Evolutionary conservation across 2,797 vertebrate genomes (phyloP), one percentile per base, ranked within the genome.

Genomic region (Apogon talboti): DNA sequence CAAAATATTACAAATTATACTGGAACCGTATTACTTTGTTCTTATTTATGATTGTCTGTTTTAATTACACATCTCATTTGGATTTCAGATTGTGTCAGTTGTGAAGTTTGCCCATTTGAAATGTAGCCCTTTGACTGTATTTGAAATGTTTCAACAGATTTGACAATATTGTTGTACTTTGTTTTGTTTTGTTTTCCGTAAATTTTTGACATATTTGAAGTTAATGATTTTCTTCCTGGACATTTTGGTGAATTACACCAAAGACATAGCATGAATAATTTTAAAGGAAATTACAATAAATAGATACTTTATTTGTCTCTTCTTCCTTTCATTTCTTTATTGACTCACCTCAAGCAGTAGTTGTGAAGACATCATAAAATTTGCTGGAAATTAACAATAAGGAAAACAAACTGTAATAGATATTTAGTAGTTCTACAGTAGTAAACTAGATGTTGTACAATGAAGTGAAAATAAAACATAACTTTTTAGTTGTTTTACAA

Each of bases 51-150:
- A 57, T 69, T 71, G 83, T 86, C 81, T 73, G 6, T 85, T 82
- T 81, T 73, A 83, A 83, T 88, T 67, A 62, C 7, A 56, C 7
- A 10, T 66, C 65, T 60, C n/a, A 58, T 82, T 79, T 64, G 40
- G 76, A 76, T 78, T 81, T 76, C 47, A 65, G 21, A 41, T 58
- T 50, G 6, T 50, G 47, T 75, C 35, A 56, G 54, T 80, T 76
- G 43, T 79, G 66, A 76, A 48, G 74, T 76, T 78, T 83, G 80
- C 82, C 83, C 83, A 76, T 67, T 82, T 82, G 71, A 84, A 61
- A 71, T 73, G 14, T 12, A 67, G 64, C 61, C 61, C 44, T 75
- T 75, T 58, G 54, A 78, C 46, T 63, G n/a, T 47, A 44, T 74
- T 57, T 83, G 76, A 83, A 81, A 63, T 59, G 47, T 7, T 77